A percentile compares a stretch with the other conserved stretches of the same genome.
Evolutionary conservation across 2,113 vertebrate genomes (phyloP).

Genomic region (Trogon surrucura): DNA sequence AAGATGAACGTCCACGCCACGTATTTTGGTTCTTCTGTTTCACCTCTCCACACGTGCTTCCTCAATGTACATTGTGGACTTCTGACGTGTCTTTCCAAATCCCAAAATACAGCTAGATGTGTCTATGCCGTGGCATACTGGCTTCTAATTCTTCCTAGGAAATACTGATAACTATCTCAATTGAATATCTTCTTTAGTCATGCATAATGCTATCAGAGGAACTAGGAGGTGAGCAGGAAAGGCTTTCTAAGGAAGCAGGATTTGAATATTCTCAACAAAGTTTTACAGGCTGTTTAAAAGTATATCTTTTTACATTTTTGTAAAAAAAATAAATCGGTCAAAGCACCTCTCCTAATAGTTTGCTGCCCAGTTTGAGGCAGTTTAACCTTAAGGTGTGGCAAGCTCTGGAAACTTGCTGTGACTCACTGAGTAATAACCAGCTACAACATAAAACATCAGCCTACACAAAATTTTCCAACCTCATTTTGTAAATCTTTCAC

Average conservation of each 20-base stretch:
- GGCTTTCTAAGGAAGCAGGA: neutral
- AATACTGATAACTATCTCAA: fast-evolving
- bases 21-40: neutral
- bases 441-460: slow-evolving; percentile 75
- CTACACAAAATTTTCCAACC: slow-evolving; percentile 79
- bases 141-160: neutral
- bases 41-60: neutral
- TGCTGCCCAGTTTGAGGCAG: slow-evolving; percentile 73
- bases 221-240: neutral
- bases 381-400: slow-evolving; percentile 79
- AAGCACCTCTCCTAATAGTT: slow-evolving; percentile 68
- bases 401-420: slow-evolving; percentile 78
- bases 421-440: slow-evolving; percentile 78
- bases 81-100: neutral
- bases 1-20: neutral
- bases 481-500: slow-evolving; percentile 74
- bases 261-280: neutral
- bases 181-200: neutral
- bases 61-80: neutral
- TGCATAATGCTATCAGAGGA: neutral
- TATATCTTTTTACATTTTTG: slow-evolving; percentile 2
- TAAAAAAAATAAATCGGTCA: slow-evolving; percentile 30
- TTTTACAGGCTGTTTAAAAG: neutral
- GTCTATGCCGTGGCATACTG: neutral
- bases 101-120: neutral